Conservation (phyloP, 2,113 vertebrate genomes). For the Fulica atra region DNA sequence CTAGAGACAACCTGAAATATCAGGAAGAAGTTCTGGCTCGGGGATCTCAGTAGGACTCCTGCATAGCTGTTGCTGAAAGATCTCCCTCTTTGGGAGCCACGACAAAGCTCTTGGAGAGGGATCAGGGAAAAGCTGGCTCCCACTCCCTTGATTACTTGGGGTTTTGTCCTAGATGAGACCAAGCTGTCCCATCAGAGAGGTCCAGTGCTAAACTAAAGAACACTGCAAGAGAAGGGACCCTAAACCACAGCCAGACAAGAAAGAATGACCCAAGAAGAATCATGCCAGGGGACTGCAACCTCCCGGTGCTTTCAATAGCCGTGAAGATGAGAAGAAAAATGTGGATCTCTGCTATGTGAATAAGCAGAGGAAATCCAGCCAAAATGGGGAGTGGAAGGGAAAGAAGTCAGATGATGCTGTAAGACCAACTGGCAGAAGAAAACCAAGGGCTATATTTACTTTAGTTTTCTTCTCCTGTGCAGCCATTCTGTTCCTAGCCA, state of each 20-base stretch:
- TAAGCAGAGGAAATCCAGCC: background rate
- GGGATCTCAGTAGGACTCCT: background rate
- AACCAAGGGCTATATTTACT: background rate
- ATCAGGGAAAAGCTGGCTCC: background rate
- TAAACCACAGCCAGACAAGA: background rate
- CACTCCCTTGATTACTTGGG: background rate
- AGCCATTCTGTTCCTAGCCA: background rate
- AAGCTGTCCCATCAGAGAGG: background rate
- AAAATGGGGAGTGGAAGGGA: background rate
- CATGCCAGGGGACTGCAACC: background rate
- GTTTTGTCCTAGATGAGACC: background rate
- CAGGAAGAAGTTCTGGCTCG: background rate
- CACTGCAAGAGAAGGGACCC: background rate
- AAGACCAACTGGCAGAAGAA: background rate
- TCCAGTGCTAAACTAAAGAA: background rate
- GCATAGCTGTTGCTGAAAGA: background rate
- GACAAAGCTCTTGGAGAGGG: background rate
- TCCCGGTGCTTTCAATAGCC: background rate
- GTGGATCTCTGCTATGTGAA: background rate
- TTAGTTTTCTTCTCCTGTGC: background rate
- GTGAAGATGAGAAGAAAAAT: background rate
- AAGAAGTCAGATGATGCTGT: background rate
- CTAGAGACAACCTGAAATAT: background rate
- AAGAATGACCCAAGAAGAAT: background rate
- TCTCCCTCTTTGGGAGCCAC: background rate